Base-by-base conservation (phyloP, 2,888 invertebrate genomes). In the Fragum sueziense region DNA sequence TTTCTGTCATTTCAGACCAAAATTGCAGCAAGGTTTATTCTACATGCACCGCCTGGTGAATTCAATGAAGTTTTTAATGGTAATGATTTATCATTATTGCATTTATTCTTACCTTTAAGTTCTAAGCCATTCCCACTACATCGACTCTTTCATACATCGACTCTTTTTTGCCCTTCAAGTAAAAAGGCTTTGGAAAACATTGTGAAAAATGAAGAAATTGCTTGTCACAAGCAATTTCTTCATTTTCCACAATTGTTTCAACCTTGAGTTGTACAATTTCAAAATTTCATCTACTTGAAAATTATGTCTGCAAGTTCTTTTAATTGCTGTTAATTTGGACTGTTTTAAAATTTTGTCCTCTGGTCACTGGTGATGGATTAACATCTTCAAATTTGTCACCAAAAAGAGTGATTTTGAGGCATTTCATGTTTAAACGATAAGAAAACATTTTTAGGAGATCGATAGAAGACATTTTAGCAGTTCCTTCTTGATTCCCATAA, bases 21-120 rank as follows among this genome's bases (percentile, higher is more conserved):
- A 94, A 98, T 99, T 95, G 98, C 98, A 88, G 97, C 98, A 88
- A 97, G 99, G 95, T 99, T 99, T 95, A 97, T 99, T 93, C 95
- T 98, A 83, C 99, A 99, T 95, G 98, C 99, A 81, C 99, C 99
- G 78, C 99, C 99, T 75, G 99, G 99, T 90, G 99, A 99, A 95
- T 99, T 99, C 93, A 99, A 99, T 94, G 99, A 99, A 95, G 99
- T 99, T 86, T 99, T 99, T 93, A 99, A 98, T 94, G 95, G 95
- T 95, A 90, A 90, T n/a, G n/a, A n/a, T n/a, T n/a, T 41, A 41
- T 41, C 41, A 41, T 41, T 41, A 41, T 41, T 9, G 41, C 41
- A 41, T 41, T 11, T 41, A 11, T 41, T 41, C 17, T 41, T 11
- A 11, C 41, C 41, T 41, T 17, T 41, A 11, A 11, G 9, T 11